Conservation (phyloP, 2,113 vertebrate genomes). For the Balaeniceps rex region DNA sequence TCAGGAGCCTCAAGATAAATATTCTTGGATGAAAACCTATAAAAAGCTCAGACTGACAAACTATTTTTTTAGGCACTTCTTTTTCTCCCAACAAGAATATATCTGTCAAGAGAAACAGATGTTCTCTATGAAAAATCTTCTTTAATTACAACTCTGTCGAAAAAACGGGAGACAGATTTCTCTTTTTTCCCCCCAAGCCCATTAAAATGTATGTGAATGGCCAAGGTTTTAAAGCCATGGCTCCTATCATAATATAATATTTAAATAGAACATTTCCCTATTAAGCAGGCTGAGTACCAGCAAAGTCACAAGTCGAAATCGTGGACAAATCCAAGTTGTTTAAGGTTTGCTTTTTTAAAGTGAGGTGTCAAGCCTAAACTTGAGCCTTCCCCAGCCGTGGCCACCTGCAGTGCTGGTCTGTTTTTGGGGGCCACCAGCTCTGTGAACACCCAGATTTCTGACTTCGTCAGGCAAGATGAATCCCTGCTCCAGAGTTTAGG, state of each 20-base stretch:
- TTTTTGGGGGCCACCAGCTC: not conserved
- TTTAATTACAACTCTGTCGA: slow-evolving; percentile 55
- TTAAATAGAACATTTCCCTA: slow-evolving; percentile 16
- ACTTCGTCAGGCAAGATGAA: not conserved
- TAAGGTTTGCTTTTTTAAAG: not conserved
- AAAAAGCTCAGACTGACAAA: slow-evolving; percentile 58
- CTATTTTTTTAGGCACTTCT: slow-evolving; percentile 43
- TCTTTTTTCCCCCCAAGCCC: not conserved
- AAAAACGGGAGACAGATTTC: not conserved
- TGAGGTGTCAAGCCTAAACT: not conserved
- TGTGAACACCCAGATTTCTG: not conserved
- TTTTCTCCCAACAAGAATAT: slow-evolving; percentile 60
- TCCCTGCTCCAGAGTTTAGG: not conserved
- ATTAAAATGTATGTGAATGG: not conserved
- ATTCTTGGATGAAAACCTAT: slow-evolving; percentile 40
- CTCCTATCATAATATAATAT: not conserved
- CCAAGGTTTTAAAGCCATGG: not conserved
- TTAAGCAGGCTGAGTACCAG: not conserved
- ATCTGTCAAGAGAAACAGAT: slow-evolving; percentile 64
- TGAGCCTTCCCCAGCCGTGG: rapidly evolving
- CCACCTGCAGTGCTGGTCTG: rapidly evolving
- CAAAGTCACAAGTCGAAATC: not conserved
- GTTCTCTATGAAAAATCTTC: slow-evolving; percentile 40
- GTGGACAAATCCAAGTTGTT: not conserved
- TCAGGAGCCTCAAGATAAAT: slow-evolving; percentile 30